These are phyloP conservation scores for Porites cylindrica DNA, from an alignment of 92 coral and sea anemone species.

Conservation along the genomic window DNA sequence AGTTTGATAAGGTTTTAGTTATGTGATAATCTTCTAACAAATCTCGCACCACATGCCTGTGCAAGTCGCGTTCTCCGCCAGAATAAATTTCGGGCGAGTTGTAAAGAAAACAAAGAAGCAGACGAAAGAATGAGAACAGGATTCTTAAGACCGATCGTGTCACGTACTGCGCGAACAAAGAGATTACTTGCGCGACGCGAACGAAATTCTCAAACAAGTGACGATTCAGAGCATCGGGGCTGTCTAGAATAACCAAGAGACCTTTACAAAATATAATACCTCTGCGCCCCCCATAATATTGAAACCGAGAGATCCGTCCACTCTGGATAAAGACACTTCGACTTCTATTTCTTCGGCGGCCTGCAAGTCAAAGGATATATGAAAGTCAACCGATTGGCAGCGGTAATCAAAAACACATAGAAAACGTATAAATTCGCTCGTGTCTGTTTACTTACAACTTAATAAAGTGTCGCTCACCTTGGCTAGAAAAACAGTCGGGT, in stretches of 20 bases:
- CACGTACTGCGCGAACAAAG: slow-evolving; percentile 43
- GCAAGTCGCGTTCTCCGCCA: slow-evolving; percentile 40
- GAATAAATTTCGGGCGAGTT: neutral
- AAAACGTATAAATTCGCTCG: slow-evolving; percentile 64
- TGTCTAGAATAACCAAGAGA: slow-evolving; percentile 18
- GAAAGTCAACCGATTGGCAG: slow-evolving; percentile 36
- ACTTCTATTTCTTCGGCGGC: slow-evolving; percentile 91
- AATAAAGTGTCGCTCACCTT: slow-evolving; percentile 79
- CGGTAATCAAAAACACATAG: slow-evolving; percentile 76
- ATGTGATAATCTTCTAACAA: slow-evolving; percentile 70
- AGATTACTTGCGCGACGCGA: slow-evolving; percentile 67
- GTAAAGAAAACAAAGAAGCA: slow-evolving; percentile 31
- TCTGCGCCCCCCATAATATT: slow-evolving; percentile 97
- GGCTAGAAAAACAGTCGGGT: slow-evolving; percentile 80
- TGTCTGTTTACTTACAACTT: slow-evolving; percentile 86
- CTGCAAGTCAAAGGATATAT: slow-evolving; percentile 66
- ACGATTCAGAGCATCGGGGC: slow-evolving; percentile 20
- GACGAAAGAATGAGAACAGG: neutral
- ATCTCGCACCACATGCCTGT: slow-evolving; percentile 63
- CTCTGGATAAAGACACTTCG: slow-evolving; percentile 80
- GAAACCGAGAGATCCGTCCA: slow-evolving; percentile 90
- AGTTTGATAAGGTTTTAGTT: slow-evolving; percentile 65
- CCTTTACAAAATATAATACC: neutral
- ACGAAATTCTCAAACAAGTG: slow-evolving; percentile 63
- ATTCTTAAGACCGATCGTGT: neutral